Percentiles rank a stretch among this genome's conserved stretches.
Conservation (phyloP, 2,113 vertebrate genomes). For the Crotalus viridis region DNA sequence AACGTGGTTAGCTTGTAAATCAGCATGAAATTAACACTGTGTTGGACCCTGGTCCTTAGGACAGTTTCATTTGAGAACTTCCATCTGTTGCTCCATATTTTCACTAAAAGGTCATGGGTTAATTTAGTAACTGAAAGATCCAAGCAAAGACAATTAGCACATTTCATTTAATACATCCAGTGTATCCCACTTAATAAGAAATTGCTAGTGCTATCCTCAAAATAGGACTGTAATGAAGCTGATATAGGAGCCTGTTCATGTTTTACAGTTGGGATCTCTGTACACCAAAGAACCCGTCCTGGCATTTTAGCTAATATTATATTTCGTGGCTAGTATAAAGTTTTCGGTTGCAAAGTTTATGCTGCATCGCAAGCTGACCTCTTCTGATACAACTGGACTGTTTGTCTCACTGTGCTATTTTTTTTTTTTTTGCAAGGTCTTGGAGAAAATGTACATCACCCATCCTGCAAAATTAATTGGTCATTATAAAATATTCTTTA, state of each 20-base stretch:
- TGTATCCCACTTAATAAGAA: slow-evolving; percentile 1
- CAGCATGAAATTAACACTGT: background rate
- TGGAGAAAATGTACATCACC: background rate
- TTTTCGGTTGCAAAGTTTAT: too few relatives aligned
- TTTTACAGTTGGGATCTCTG: background rate
- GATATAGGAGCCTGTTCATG: background rate
- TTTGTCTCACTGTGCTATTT: background rate
- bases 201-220: background rate
- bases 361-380: background rate
- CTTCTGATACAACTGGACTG: background rate
- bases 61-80: slow-evolving; percentile 2
- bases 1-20: background rate
- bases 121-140: background rate
- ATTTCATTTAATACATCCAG: background rate
- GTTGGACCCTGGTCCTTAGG: background rate
- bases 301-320: background rate
- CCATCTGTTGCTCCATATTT: slow-evolving; percentile 7
- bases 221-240: background rate
- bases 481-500: background rate
- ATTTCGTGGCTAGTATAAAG: background rate
- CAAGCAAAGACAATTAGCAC: slow-evolving; percentile 10
- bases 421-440: background rate
- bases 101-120: slow-evolving; percentile 10
- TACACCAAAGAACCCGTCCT: background rate
- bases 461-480: background rate